These are phyloP conservation scores for Listrodromus nycthemerus DNA, from an alignment of 2,888 invertebrate genomes.

Conservation along the genomic window DNA sequence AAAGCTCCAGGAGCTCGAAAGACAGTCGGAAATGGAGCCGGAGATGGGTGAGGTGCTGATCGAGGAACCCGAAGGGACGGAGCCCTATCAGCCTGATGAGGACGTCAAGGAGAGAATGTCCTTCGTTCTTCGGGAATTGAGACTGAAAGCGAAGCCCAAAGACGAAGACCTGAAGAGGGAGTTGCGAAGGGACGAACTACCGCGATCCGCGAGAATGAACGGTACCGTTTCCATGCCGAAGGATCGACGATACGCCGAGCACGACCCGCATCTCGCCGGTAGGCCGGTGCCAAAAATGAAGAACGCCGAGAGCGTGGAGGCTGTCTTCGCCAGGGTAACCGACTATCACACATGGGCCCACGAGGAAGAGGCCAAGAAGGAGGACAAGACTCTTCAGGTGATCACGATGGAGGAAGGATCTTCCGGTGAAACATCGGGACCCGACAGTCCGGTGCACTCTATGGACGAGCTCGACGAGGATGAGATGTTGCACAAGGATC, in stretches of 20 bases:
- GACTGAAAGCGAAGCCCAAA: constrained; percentile 87
- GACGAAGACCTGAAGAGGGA: constrained; percentile 72
- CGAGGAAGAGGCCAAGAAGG: constrained; percentile 81
- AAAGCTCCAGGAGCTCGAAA: constrained; percentile 94
- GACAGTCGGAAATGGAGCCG: constrained; percentile 88
- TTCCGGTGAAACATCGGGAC: constrained; percentile 95
- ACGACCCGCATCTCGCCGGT: constrained; percentile 77
- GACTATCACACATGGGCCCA: constrained; percentile 85
- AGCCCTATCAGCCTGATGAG: constrained; percentile 88
- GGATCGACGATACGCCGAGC: constrained; percentile 70
- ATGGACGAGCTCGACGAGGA: constrained; percentile 90
- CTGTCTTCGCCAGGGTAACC: constrained; percentile 85
- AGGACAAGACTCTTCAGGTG: constrained; percentile 75
- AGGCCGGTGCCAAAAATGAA: constrained; percentile 81
- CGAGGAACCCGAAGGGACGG: constrained; percentile 87
- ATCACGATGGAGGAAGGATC: constrained; percentile 87
- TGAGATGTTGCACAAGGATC: constrained; percentile 85
- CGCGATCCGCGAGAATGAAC: constrained; percentile 75
- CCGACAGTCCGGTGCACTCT: constrained; percentile 92
- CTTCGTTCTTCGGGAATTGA: constrained; percentile 91
- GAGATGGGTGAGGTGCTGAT: constrained; percentile 87
- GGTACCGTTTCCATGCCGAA: constrained; percentile 73
- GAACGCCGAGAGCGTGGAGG: constrained; percentile 80
- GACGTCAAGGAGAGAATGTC: constrained; percentile 92
- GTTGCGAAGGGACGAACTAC: constrained; percentile 80